Evolutionary conservation across 2,113 vertebrate genomes (phyloP).

Genomic region (Ahaetulla prasina): DNA sequence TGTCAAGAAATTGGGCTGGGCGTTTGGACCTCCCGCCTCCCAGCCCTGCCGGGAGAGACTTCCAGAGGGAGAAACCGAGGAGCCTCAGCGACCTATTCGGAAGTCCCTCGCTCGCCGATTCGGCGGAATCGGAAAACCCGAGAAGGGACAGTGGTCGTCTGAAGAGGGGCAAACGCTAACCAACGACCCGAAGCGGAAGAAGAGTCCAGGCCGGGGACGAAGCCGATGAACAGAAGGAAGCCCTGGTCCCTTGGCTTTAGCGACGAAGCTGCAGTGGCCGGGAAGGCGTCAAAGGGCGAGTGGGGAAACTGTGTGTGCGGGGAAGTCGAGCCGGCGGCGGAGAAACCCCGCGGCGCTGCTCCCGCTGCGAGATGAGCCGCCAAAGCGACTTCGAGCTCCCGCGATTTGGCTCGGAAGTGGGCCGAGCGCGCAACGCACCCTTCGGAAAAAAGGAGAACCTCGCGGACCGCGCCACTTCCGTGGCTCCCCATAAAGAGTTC

Average conservation of each 20-base stretch:
- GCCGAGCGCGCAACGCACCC: neutral
- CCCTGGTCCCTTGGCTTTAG: neutral
- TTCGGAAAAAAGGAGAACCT: neutral
- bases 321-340: neutral
- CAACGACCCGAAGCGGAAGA: neutral
- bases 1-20: neutral
- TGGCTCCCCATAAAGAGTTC: neutral
- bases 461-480: neutral
- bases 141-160: neutral
- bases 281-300: neutral
- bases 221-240: neutral
- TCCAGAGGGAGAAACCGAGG: neutral
- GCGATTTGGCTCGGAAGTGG: neutral
- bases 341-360: neutral
- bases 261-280: neutral
- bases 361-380: neutral
- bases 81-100: neutral
- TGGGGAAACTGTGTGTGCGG: neutral
- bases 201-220: neutral
- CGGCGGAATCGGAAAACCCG: neutral
- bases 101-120: neutral
- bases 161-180: neutral
- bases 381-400: neutral
- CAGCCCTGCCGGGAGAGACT: neutral
- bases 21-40: neutral